phyloP scores from a whole-genome alignment of 2,888 invertebrate genomes.

The Ectobius pallidus region DNA sequence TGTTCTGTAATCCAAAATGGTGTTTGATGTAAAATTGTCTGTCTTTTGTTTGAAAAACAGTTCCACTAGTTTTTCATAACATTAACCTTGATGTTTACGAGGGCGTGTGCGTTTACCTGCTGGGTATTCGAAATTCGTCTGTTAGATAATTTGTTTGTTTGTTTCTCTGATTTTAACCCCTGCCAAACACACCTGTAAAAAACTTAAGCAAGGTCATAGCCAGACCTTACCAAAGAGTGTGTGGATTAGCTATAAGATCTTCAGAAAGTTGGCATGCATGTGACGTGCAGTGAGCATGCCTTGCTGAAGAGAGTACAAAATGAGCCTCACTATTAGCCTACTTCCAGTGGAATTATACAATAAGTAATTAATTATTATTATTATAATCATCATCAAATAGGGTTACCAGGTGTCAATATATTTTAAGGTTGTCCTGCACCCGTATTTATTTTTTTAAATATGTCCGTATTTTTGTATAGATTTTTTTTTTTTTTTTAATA shows the following conservation, averaged over 20 bases:
- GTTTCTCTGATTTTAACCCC: background rate
- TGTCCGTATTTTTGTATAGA: too few species aligned
- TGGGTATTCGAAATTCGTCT: conserved; percentile 12
- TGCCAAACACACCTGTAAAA: conserved; percentile 25
- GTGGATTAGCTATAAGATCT: background rate
- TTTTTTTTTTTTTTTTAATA: too few species aligned
- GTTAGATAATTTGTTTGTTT: background rate
- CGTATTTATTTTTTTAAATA: too few species aligned
- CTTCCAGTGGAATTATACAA: too few species aligned
- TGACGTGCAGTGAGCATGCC: background rate
- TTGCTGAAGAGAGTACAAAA: too few species aligned
- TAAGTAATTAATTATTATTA: too few species aligned
- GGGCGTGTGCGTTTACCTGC: conserved; percentile 11
- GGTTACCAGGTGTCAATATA: too few species aligned
- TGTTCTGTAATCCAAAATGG: conserved; percentile 22
- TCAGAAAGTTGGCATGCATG: background rate
- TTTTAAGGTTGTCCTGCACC: too few species aligned
- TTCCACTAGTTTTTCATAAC: background rate
- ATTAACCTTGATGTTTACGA: conserved; percentile 10
- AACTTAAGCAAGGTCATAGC: conserved; percentile 16
- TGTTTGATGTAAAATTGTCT: conserved; percentile 12
- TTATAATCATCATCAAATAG: too few species aligned
- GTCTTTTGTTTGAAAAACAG: background rate
- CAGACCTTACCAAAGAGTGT: conserved; percentile 10
- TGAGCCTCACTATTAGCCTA: too few species aligned